Evolutionary conservation across 2,113 vertebrate species (phyloP), one percentile per base, ranked within the genome.

Genomic region (Pseudolaguvia tuberculata): DNA sequence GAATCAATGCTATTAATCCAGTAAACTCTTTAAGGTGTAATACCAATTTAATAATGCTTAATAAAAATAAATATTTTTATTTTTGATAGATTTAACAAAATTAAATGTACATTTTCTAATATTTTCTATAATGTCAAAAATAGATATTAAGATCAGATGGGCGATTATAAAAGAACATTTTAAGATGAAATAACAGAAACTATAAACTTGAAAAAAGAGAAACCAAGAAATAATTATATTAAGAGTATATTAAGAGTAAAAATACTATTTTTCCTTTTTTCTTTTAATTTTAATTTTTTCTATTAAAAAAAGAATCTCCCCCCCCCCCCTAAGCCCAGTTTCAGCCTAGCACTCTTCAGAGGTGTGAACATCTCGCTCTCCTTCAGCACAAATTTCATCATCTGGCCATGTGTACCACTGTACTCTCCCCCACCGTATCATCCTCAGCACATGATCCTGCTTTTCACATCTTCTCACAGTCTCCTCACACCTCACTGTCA

Each of bases 401-500:
- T 70, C 51, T 72, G 57, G 25, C n/a, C 39, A 50, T 42, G 68
- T 61, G 31, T 55, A 52, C 51, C 79, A 83, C 77, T 67, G n/a
- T n/a, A n/a, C n/a, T 31, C 47, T 81, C 57, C 78, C 74, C 74
- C 57, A 53, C 51, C 59, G 56, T 67, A 67, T 85, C 85, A 87
- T 86, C 81, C 85, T 84, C 85, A 82, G 78, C 77, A 83, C 86
- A 83, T 84, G 81, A 81, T 67, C 75, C 55, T 78, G 83, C 86
- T 86, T 81, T 86, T 84, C 86, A 89, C 88, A 88, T 84, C 89
- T 86, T 81, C 87, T 85, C 79, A 68, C 83, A 72, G 82, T 78
- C 58, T 69, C 73, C 72, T 72, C 62, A 67, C 82, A 77, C 82
- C 74, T 75, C 27, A 7, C 45, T 68, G 35, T 77, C 78, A 63